phyloP scores from a whole-genome alignment of 2,888 invertebrate genomes.

The Plagodis pulveraria region DNA sequence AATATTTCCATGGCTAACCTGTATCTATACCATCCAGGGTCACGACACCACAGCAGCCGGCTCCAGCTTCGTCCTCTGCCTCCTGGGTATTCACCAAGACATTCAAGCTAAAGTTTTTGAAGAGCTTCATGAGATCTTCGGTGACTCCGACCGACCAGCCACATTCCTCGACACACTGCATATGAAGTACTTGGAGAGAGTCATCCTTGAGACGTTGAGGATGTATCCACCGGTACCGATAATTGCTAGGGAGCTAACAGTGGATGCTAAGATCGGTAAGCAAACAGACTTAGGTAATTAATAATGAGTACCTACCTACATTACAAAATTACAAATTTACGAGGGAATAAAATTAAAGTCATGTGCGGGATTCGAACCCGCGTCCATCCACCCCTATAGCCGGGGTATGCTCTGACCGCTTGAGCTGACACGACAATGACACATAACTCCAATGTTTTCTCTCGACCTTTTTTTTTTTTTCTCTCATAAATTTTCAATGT shows the following conservation, averaged over 20 bases:
- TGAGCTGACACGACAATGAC: too few species aligned
- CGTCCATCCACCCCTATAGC: too few species aligned
- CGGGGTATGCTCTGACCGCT: too few species aligned
- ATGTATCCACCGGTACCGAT: conserved; percentile 92
- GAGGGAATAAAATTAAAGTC: too few species aligned
- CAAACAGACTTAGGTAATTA: too few species aligned
- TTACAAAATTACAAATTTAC: too few species aligned
- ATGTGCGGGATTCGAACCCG: too few species aligned
- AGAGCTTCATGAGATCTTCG: conserved; percentile 90
- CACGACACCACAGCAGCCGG: conserved; percentile 87
- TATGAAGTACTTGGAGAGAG: conserved; percentile 92
- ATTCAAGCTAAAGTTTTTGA: conserved; percentile 90
- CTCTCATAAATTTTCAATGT: too few species aligned
- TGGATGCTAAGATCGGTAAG: conserved; percentile 88
- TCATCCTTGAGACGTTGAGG: conserved; percentile 90
- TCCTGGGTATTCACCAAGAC: conserved; percentile 91
- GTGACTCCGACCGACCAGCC: conserved; percentile 89
- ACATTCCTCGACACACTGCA: conserved; percentile 91
- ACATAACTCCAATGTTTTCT: too few species aligned
- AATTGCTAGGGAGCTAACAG: conserved; percentile 89
- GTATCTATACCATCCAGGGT: conserved; percentile 51
- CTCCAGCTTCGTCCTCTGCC: conserved; percentile 92
- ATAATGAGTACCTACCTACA: too few species aligned
- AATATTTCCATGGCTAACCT: too few species aligned
- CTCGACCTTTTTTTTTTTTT: too few species aligned